A percentile compares a stretch with the other conserved stretches of the same genome.
Conservation (phyloP, 1,140 invertebrate genomes). For the Drosophila pectinifera region DNA sequence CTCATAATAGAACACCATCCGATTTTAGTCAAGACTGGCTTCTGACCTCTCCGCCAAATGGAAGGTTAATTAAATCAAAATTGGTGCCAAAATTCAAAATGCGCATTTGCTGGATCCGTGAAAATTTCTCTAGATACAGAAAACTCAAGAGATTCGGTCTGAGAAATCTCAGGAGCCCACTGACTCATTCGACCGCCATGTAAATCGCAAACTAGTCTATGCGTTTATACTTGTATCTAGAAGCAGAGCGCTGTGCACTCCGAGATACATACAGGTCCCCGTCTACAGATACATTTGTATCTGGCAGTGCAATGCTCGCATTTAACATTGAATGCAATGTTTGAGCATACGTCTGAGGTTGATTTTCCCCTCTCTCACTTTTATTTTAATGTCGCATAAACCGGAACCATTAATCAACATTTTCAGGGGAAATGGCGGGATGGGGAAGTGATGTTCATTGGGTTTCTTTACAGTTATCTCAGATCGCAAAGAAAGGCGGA, state of each 20-base stretch:
- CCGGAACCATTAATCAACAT: constrained; percentile 57
- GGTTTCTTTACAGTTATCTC: constrained; percentile 13
- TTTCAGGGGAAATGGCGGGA: constrained; percentile 19
- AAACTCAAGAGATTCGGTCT: constrained; percentile 37
- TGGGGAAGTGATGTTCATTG: constrained; percentile 26
- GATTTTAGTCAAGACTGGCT: constrained; percentile 28
- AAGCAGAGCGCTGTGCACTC: constrained; percentile 1
- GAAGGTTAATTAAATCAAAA: constrained; percentile 71
- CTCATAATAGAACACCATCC: not conserved
- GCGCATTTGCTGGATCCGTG: constrained; percentile 25
- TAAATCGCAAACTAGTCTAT: constrained; percentile 42
- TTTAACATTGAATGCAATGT: constrained; percentile 67
- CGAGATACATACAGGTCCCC: constrained; percentile 15
- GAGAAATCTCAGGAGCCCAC: constrained; percentile 18
- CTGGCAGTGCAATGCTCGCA: constrained; percentile 67
- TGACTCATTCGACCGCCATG: constrained; percentile 38
- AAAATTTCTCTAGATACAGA: constrained; percentile 34
- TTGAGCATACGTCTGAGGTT: constrained; percentile 51
- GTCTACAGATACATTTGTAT: constrained; percentile 55
- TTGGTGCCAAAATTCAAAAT: constrained; percentile 41
- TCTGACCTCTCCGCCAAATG: constrained; percentile 39
- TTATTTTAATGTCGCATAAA: constrained; percentile 71
- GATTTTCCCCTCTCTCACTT: constrained; percentile 37
- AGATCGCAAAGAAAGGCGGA: constrained; percentile 65
- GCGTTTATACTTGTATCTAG: constrained; percentile 53